Evolutionary conservation across 2,888 invertebrate species (phyloP).

Genomic region (Congeria kusceri): DNA sequence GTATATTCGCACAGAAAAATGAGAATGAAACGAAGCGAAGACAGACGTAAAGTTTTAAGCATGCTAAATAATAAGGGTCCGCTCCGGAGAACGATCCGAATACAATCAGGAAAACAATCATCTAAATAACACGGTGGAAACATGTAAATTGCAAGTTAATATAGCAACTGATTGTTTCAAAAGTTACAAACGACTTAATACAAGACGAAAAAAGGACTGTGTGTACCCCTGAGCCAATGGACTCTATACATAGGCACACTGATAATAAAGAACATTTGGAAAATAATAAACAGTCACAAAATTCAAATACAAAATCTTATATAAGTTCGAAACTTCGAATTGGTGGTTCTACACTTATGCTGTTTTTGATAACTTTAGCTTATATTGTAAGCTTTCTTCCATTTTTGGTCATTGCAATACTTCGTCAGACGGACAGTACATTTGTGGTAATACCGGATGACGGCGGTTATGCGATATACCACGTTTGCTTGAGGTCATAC

Average conservation of each 20-base stretch:
- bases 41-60: neutral
- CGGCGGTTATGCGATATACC: constrained; percentile 52
- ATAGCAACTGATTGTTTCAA: too few relatives aligned
- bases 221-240: too few relatives aligned
- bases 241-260: too few relatives aligned
- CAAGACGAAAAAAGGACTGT: too few relatives aligned
- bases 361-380: constrained; percentile 70
- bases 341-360: constrained; percentile 72
- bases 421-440: constrained; percentile 61
- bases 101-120: too few relatives aligned
- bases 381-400: constrained; percentile 76
- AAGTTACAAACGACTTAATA: too few relatives aligned
- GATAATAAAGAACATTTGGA: too few relatives aligned
- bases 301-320: constrained; percentile 14
- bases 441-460: constrained; percentile 45
- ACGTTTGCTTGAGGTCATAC: constrained; percentile 72
- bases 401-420: constrained; percentile 70
- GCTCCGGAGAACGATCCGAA: neutral
- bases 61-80: constrained; percentile 6
- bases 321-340: constrained; percentile 42
- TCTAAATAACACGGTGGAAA: too few relatives aligned
- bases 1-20: constrained; percentile 39
- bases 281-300: too few relatives aligned
- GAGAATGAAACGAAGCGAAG: constrained; percentile 22
- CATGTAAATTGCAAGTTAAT: too few relatives aligned